Conservation (phyloP, 2,797 vertebrate species). For the Halcyon leucocephala region DNA sequence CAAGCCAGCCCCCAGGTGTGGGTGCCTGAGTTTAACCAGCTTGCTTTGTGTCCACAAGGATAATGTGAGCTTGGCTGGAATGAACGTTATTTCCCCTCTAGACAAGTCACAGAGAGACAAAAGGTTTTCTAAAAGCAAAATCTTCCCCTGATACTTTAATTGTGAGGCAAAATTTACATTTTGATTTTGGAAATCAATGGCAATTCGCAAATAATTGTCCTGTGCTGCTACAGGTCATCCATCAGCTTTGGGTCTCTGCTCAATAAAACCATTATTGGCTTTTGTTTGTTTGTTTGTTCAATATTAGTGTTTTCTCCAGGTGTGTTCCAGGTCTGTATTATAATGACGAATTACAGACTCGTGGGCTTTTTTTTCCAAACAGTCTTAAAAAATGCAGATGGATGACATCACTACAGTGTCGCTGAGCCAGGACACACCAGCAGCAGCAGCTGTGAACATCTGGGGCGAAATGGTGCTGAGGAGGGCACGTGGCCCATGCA, state of each 20-base stretch:
- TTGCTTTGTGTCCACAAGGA: too few species aligned
- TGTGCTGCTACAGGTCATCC: not conserved
- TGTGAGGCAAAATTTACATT: slow-evolving; percentile 1
- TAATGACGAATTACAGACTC: not conserved
- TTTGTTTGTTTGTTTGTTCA: not conserved
- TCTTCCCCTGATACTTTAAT: not conserved
- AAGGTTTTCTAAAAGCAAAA: not conserved
- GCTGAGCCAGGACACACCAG: not conserved
- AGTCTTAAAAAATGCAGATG: not conserved
- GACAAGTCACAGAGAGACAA: not conserved
- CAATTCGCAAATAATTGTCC: slow-evolving; percentile 8
- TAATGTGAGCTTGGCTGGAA: not conserved
- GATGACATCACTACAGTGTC: not conserved
- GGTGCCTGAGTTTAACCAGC: not conserved
- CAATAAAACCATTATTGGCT: not conserved
- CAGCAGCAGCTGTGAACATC: not conserved
- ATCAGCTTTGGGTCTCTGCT: not conserved
- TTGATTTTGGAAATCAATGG: slow-evolving; percentile 34
- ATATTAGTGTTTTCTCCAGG: not conserved
- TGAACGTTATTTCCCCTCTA: not conserved
- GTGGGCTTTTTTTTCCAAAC: not conserved
- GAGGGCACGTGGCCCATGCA: rapidly evolving
- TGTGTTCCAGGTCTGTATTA: not conserved
- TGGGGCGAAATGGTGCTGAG: not conserved
- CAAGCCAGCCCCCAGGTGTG: too few species aligned